Percentiles rank a stretch among this genome's conserved stretches.
Evolutionary conservation across 2,797 vertebrate species (phyloP).

Genomic region (Mus spretus): DNA sequence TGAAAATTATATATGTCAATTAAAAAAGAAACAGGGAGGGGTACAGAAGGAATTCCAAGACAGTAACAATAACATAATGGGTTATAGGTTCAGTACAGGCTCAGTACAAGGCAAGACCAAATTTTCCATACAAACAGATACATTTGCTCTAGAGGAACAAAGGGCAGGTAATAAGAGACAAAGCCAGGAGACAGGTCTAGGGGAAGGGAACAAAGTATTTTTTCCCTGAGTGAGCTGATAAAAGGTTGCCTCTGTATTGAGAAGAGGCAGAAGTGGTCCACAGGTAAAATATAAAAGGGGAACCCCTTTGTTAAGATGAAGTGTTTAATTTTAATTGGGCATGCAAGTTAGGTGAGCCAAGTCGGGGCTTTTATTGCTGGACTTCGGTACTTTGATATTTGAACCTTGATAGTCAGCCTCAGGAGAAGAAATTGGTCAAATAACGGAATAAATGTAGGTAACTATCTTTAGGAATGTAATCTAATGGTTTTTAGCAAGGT

Average conservation of each 20-base stretch:
- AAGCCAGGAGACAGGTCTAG: background rate
- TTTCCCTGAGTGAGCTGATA: background rate
- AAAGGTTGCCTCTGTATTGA: background rate
- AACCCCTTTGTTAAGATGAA: background rate
- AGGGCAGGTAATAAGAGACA: background rate
- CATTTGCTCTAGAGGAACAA: background rate
- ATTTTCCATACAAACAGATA: background rate
- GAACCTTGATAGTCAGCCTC: background rate
- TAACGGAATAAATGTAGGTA: background rate
- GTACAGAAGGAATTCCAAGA: background rate
- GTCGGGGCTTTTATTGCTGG: background rate
- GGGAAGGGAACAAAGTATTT: background rate
- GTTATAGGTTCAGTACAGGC: background rate
- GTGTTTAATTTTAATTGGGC: background rate
- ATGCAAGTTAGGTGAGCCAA: background rate
- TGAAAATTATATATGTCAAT: background rate
- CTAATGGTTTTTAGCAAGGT: background rate
- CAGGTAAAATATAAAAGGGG: background rate
- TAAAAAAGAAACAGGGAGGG: background rate
- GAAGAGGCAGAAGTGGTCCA: background rate
- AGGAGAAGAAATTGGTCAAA: background rate
- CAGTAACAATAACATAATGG: background rate
- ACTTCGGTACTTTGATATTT: background rate
- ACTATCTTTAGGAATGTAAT: background rate
- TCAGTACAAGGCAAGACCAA: background rate